Evolutionary conservation across 2,113 vertebrate genomes (phyloP), one percentile per base, ranked within the genome.

Genomic region (Hiodon alosoides): DNA sequence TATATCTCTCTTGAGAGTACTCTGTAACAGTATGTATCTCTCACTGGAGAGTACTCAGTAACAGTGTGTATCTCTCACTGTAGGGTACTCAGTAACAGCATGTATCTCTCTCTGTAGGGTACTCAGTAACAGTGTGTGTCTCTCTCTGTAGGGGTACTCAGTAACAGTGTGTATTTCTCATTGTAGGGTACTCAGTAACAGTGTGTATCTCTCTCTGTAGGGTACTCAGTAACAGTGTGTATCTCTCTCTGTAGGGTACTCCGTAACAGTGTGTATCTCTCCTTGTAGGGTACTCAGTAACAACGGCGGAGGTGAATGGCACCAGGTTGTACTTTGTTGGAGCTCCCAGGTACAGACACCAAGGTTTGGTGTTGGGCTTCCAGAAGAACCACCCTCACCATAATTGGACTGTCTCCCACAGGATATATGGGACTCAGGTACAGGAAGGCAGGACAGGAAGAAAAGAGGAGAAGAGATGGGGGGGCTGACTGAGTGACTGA

Each of bases 271-370:
- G 5, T 66, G 13, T 64, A 1, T 17, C 11, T 71, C 72, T 71
- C 9, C 47, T 4, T 57, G 48, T 75, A 84, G 83, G 83, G 50
- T 84, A 84, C 64, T 78, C 83, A 2, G 59, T 84, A 68, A 78
- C 78, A 2, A 73, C 72, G 62, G 79, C 77, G 1, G 62, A 55
- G 53, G 67, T 74, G 10, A 51, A 77, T 67, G 67, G 4, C 7
- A 55, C 60, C 2, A 71, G 48, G 3, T 79, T 48, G n/a, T 79
- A 88, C 46, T 82, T 87, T 71, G 71, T 88, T 11, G 89, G 89
- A 9, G 90, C 90, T 0, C 90, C 90, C 50, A 84, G 90, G 48
- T 81, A 88, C 71, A 82, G 82, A 71, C 89, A 91, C 67, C 79
- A 4, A 0, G 90, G 90, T 9, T 50, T 85, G 57, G 88, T 88